Conservation (phyloP, 1,140 invertebrate species). For the Nautilus pompilius region DNA sequence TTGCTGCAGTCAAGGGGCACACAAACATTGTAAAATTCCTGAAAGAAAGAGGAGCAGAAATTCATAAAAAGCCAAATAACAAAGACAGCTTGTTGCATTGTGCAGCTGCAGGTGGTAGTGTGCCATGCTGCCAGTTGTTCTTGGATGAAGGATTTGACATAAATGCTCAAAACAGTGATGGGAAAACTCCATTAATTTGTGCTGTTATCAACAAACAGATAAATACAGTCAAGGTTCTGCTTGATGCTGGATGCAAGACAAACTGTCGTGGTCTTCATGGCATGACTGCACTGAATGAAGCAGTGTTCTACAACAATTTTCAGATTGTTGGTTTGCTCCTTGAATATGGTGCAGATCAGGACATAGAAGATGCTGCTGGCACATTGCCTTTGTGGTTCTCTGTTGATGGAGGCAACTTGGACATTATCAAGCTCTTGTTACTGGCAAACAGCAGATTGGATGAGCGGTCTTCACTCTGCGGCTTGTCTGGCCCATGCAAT, state of each 20-base stretch:
- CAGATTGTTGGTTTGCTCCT: constrained; percentile 34
- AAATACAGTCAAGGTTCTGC: constrained; percentile 27
- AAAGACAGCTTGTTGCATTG: constrained; percentile 47
- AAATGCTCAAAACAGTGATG: constrained; percentile 40
- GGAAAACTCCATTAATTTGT: constrained; percentile 43
- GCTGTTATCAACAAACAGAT: constrained; percentile 36
- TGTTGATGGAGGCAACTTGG: constrained; percentile 29
- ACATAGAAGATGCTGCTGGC: constrained; percentile 36
- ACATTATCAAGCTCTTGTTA: constrained; percentile 33
- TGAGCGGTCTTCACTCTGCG: constrained; percentile 28
- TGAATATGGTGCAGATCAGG: constrained; percentile 31
- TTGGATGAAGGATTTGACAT: constrained; percentile 39
- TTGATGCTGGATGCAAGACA: constrained; percentile 31
- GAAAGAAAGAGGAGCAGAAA: constrained; percentile 35
- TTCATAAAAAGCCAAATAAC: constrained; percentile 32
- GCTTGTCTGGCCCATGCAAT: constrained; percentile 33
- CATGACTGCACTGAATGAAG: constrained; percentile 43
- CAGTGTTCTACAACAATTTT: constrained; percentile 36
- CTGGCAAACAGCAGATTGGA: constrained; percentile 32
- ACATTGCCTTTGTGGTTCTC: constrained; percentile 46
- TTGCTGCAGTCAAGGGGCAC: constrained; percentile 40
- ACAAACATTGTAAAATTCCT: constrained; percentile 33
- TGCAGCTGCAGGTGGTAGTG: constrained; percentile 44
- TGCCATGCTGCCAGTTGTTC: constrained; percentile 41
- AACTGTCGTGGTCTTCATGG: constrained; percentile 34